Evolutionary conservation across 1,140 invertebrate genomes (phyloP).

Genomic region (Drosophila bipectinata): DNA sequence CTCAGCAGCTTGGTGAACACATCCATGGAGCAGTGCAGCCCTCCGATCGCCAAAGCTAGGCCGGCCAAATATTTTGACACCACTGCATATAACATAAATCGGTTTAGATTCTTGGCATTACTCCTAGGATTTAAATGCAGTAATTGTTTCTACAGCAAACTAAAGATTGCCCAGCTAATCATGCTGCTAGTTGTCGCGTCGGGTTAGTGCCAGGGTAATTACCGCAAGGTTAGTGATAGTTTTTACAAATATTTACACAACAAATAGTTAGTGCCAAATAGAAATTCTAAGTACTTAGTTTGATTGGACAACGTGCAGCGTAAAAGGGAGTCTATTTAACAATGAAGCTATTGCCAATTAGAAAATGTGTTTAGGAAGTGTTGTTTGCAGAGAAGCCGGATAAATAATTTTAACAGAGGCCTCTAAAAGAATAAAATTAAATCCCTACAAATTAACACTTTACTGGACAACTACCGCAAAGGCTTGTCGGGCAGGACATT

Average conservation of each 20-base stretch:
- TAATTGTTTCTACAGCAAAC: slow-evolving; percentile 11
- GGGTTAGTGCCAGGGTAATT: slow-evolving; percentile 41
- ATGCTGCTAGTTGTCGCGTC: slow-evolving; percentile 14
- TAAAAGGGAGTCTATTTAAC: not conserved
- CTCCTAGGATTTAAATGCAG: slow-evolving; percentile 3
- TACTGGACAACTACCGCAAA: slow-evolving; percentile 60
- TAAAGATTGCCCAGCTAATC: slow-evolving; percentile 12
- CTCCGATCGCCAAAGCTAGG: slow-evolving; percentile 83
- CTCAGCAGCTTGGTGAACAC: slow-evolving; percentile 87
- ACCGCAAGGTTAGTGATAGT: slow-evolving; percentile 39
- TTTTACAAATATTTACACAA: slow-evolving; percentile 31
- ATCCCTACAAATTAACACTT: not conserved
- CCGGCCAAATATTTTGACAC: slow-evolving; percentile 78
- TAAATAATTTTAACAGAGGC: too few relatives aligned
- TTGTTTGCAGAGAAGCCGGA: not conserved
- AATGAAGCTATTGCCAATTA: not conserved
- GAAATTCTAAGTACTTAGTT: not conserved
- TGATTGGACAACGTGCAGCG: slow-evolving; percentile 7
- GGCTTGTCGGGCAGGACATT: slow-evolving; percentile 82
- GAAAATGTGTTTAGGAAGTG: not conserved
- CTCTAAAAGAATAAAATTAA: not conserved
- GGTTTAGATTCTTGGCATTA: slow-evolving; percentile 18
- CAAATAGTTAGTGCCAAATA: slow-evolving; percentile 36
- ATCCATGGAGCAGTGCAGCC: slow-evolving; percentile 74
- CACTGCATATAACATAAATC: slow-evolving; percentile 72